phyloP scores from a whole-genome alignment of 2,113 vertebrate genomes.

The Cyphomyrus discorhynchus region DNA sequence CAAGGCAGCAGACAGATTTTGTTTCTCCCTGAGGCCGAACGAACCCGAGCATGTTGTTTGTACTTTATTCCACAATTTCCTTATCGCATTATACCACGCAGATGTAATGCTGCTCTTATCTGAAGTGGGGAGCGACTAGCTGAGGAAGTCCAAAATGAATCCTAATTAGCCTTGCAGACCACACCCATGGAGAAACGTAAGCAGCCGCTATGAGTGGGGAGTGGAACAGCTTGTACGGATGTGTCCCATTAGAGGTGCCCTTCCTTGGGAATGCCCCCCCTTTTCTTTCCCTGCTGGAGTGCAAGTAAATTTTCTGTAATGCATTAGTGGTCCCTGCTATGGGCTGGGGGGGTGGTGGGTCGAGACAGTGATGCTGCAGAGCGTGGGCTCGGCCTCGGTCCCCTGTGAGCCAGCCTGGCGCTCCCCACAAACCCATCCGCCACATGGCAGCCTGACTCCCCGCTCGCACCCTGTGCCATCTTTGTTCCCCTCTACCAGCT shows the following conservation, averaged over 20 bases:
- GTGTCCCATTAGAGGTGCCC: conserved; percentile 1
- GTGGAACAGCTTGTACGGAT: not conserved
- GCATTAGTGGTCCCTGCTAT: not conserved
- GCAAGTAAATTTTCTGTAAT: not conserved
- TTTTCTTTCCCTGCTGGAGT: not conserved
- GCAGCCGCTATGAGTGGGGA: not conserved
- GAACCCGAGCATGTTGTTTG: not conserved
- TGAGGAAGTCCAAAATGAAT: conserved; percentile 11
- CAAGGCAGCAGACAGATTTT: not conserved
- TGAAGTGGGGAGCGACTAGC: not conserved
- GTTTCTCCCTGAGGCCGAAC: not conserved
- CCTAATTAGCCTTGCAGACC: not conserved
- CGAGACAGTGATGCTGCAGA: not conserved
- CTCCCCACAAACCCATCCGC: not conserved
- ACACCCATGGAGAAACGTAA: not conserved
- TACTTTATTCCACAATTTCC: conserved; percentile 9
- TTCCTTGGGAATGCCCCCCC: not conserved
- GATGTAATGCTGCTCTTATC: conserved; percentile 8
- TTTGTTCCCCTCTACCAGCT: conserved; percentile 10
- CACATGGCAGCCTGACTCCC: conserved; percentile 3
- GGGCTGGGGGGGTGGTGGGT: not conserved
- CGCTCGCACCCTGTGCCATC: not conserved
- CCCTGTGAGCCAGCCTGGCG: not conserved
- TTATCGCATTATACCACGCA: not conserved
- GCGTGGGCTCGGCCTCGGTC: not conserved